Evolutionary conservation across 2,797 vertebrate species (phyloP), one percentile per base, ranked within the genome.

Genomic region (Phalanger gymnotis): DNA sequence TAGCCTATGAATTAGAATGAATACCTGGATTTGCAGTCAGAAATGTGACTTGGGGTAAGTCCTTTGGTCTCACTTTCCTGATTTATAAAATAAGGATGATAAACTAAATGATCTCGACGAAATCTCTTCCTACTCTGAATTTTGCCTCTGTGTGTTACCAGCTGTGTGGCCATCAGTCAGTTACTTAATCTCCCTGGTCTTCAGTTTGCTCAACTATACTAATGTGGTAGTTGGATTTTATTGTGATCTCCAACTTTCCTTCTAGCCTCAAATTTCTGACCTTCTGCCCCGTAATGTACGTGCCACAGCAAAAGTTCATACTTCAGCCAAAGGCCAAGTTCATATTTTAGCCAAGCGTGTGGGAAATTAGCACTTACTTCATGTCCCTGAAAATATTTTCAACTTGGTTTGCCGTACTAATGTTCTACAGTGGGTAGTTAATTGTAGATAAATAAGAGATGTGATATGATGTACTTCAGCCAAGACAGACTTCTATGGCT

Each of bases 1-100:
- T 92, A 94, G 58, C 73, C 56, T 97, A 95, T 94, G 94, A 95
- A 96, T 94, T 92, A n/a, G 93, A 94, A 13, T 95, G 91, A 87
- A 51, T 96, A 95, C 13, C 55, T 96, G 55, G 94, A 92, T 95
- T 96, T 34, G 91, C 91, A 94, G 95, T 93, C 0, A 4, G 94
- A 61, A 90, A n/a, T 81, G 93, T 91, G 91, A 95, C 40, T 93
- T 92, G 51, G 1, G 22, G 55, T 25, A 93, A 90, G 57, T 16
- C 66, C 7, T 40, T 19, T 47, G 7, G 66, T 81, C 66, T 40
- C n/a, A 47, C 40, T 87, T 87, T 87, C 7, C 40, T 87, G 40
- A 87, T 47, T 10, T 47, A 27, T 47, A 47, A 87, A 47, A 87
- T 47, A 87, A 87, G 40, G 3, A 47, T 87, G 22, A 27, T 27